phyloP scores from a whole-genome alignment of 2,113 vertebrate genomes.

The Zingel zingel region DNA sequence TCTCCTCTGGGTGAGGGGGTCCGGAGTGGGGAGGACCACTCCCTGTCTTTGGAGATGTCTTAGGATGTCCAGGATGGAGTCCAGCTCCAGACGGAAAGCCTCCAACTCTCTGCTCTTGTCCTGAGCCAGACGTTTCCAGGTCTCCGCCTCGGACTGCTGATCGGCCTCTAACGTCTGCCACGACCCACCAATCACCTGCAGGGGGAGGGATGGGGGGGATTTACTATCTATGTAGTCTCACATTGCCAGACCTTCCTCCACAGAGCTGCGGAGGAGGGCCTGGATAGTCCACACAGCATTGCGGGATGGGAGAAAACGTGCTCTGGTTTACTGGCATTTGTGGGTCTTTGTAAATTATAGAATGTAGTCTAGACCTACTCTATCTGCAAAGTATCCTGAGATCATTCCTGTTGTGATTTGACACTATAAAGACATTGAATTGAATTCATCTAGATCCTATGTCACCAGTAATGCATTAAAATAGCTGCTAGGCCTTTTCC shows the following conservation, averaged over 20 bases:
- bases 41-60: conserved; percentile 91
- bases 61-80: conserved; percentile 93
- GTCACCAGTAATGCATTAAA: background rate
- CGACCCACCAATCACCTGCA: conserved; percentile 86
- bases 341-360: too few species aligned
- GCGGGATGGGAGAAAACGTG: too few species aligned
- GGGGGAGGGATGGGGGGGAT: background rate
- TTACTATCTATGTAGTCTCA: background rate
- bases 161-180: conserved; percentile 73
- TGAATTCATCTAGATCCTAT: too few species aligned
- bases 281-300: too few species aligned
- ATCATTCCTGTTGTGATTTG: too few species aligned
- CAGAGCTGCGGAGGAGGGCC: too few species aligned
- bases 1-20: conserved; percentile 16
- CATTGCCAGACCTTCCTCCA: too few species aligned
- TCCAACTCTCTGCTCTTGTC: conserved; percentile 90
- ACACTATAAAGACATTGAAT: too few species aligned
- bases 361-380: too few species aligned
- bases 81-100: conserved; percentile 90
- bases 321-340: too few species aligned
- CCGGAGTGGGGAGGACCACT: conserved; percentile 83
- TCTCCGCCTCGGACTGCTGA: conserved; percentile 83
- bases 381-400: too few species aligned
- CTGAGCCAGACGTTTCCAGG: conserved; percentile 89
- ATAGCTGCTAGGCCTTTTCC: background rate